phyloP scores from a whole-genome alignment of 37 sponge, comb jelly and placozoan genomes.

The Petrosia ficiformis region DNA sequence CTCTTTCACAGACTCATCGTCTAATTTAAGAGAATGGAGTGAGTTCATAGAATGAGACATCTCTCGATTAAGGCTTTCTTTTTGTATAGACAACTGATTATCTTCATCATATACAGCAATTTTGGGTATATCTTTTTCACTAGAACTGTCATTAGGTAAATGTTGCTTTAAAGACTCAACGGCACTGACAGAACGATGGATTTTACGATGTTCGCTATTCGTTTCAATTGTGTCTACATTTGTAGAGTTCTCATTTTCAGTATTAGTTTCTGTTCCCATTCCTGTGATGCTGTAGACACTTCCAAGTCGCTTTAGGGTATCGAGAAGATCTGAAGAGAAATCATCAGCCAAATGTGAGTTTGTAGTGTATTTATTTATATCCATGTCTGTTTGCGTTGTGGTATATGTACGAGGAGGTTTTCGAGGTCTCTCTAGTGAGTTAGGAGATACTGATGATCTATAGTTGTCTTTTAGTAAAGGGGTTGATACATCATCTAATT shows the following conservation, averaged over 20 bases:
- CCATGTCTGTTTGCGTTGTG: not conserved
- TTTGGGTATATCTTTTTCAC: not conserved
- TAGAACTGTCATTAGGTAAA: not conserved
- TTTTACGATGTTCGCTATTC: not conserved
- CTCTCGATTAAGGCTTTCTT: not conserved
- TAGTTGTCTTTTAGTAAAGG: constrained; percentile 17
- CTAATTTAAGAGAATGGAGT: not conserved
- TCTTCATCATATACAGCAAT: not conserved
- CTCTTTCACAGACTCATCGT: not conserved
- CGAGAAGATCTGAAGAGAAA: constrained; percentile 32
- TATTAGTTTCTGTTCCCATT: not conserved
- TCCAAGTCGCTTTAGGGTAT: constrained; percentile 34
- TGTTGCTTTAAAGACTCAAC: not conserved
- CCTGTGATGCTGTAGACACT: not conserved
- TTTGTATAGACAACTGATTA: not conserved
- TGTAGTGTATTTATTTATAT: not conserved
- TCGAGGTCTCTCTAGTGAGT: constrained; percentile 6
- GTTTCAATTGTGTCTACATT: not conserved
- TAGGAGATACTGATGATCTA: not conserved
- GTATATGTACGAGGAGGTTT: constrained; percentile 58
- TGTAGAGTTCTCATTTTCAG: not conserved
- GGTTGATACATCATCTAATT: constrained; percentile 1
- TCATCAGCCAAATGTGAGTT: constrained; percentile 4
- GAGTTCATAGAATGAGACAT: not conserved
- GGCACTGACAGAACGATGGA: constrained; percentile 1